These are phyloP conservation scores for Nemapogon koenigi DNA, from an alignment of 2,888 invertebrate genomes.

Conservation along the genomic window DNA sequence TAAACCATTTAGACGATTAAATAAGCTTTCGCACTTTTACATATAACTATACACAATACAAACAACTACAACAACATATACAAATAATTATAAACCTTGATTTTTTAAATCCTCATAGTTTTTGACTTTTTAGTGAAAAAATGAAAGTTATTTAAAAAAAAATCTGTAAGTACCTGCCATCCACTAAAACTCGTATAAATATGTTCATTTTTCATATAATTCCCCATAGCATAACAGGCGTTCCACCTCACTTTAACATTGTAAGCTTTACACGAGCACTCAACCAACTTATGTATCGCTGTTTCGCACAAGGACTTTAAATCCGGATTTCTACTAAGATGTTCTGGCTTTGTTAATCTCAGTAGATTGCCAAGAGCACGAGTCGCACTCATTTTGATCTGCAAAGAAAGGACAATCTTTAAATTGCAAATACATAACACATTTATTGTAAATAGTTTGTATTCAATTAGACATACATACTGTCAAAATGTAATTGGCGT, in stretches of 20 bases:
- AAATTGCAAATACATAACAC: too few species aligned
- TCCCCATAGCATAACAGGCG: conserved; percentile 87
- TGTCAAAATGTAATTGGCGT: too few species aligned
- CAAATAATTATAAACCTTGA: neutral
- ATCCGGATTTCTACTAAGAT: conserved; percentile 46
- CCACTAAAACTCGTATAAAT: conserved; percentile 47
- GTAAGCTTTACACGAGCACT: conserved; percentile 71
- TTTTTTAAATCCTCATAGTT: neutral
- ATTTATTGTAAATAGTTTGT: too few species aligned
- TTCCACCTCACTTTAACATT: conserved; percentile 94
- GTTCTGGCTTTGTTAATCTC: conserved; percentile 63
- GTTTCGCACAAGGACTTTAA: conserved; percentile 60
- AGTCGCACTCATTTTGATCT: conserved; percentile 76
- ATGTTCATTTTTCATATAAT: conserved; percentile 71
- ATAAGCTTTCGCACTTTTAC: neutral
- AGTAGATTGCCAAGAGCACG: conserved; percentile 83
- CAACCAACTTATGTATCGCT: conserved; percentile 71
- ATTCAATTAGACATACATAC: too few species aligned
- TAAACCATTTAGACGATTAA: too few species aligned
- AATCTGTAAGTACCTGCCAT: conserved; percentile 55
- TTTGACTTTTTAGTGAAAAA: neutral
- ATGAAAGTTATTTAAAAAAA: neutral
- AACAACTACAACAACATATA: neutral
- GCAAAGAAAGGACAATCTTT: too few species aligned
- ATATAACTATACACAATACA: neutral